Evolutionary conservation across 2,888 invertebrate species (phyloP).

Genomic region (Petrophora chlorosata): DNA sequence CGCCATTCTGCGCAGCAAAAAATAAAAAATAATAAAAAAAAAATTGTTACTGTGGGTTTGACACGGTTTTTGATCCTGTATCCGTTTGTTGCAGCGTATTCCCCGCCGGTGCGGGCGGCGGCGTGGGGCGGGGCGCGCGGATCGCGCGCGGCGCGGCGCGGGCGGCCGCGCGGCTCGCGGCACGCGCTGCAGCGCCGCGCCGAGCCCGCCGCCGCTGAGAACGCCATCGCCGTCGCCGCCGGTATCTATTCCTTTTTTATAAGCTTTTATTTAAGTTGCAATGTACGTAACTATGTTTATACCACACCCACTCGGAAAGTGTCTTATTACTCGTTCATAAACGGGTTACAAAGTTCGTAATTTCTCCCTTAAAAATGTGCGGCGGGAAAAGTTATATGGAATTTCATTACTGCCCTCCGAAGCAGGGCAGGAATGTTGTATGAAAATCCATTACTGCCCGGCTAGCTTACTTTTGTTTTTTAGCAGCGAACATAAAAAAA

Average conservation of each 20-base stretch:
- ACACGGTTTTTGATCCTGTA: background rate
- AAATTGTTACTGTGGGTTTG: too few relatives aligned
- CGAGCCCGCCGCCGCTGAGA: constrained; percentile 47
- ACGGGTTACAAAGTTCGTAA: too few relatives aligned
- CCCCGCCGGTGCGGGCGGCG: constrained; percentile 41
- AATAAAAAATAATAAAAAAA: too few relatives aligned
- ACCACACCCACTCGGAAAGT: background rate
- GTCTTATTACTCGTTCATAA: too few relatives aligned
- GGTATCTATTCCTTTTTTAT: constrained; percentile 39
- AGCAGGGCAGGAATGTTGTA: too few relatives aligned
- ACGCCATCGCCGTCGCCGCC: constrained; percentile 53
- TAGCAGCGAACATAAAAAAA: too few relatives aligned
- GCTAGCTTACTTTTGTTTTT: too few relatives aligned
- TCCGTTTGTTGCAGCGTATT: constrained; percentile 47
- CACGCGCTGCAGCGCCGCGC: constrained; percentile 67
- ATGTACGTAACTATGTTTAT: background rate
- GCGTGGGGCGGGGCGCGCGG: constrained; percentile 46
- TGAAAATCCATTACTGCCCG: too few relatives aligned
- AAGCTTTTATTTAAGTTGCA: background rate
- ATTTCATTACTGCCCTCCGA: too few relatives aligned
- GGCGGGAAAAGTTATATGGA: too few relatives aligned
- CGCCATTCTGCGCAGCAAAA: too few relatives aligned
- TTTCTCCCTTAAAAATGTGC: too few relatives aligned
- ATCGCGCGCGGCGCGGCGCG: constrained; percentile 81
- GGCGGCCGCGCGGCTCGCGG: constrained; percentile 89